Percentiles rank a stretch among this genome's conserved stretches.
Conservation (phyloP, 1,140 invertebrate genomes). For the Odontomachus brunneus region DNA sequence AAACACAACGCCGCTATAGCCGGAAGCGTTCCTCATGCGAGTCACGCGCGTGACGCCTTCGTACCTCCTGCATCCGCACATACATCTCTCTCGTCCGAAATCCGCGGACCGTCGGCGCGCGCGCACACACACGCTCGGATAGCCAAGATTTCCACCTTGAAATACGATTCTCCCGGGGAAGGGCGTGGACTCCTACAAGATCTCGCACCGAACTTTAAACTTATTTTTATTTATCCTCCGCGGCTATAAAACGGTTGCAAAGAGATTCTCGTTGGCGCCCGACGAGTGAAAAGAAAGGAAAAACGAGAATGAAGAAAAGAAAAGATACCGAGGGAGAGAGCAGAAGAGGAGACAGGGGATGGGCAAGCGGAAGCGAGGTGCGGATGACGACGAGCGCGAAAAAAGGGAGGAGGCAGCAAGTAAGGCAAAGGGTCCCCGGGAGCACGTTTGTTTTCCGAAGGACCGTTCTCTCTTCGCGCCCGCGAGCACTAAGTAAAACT, state of each 20-base stretch:
- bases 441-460: slow-evolving; percentile 71
- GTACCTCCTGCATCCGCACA: slow-evolving; percentile 13
- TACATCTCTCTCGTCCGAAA: slow-evolving; percentile 64
- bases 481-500: slow-evolving; percentile 74
- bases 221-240: slow-evolving; percentile 61
- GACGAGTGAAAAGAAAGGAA: slow-evolving; percentile 16
- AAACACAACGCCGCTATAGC: slow-evolving; percentile 28
- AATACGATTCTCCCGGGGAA: slow-evolving; percentile 54
- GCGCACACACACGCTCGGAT: slow-evolving; percentile 3
- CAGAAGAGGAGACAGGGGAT: not conserved
- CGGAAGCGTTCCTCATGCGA: slow-evolving; percentile 31
- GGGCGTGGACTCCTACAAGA: slow-evolving; percentile 22
- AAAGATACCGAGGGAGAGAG: not conserved
- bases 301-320: not conserved
- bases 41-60: slow-evolving; percentile 49
- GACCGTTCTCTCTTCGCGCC: slow-evolving; percentile 51
- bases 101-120: slow-evolving; percentile 33
- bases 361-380: not conserved
- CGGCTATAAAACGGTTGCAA: slow-evolving; percentile 52
- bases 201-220: slow-evolving; percentile 42
- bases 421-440: slow-evolving; percentile 67
- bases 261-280: slow-evolving; percentile 22
- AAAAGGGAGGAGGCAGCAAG: slow-evolving; percentile 45
- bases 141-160: slow-evolving; percentile 55
- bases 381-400: slow-evolving; percentile 24